Evolutionary conservation across 2,797 vertebrate species (phyloP), one percentile per base, ranked within the genome.

Genomic region (Propithecus deckenii): DNA sequence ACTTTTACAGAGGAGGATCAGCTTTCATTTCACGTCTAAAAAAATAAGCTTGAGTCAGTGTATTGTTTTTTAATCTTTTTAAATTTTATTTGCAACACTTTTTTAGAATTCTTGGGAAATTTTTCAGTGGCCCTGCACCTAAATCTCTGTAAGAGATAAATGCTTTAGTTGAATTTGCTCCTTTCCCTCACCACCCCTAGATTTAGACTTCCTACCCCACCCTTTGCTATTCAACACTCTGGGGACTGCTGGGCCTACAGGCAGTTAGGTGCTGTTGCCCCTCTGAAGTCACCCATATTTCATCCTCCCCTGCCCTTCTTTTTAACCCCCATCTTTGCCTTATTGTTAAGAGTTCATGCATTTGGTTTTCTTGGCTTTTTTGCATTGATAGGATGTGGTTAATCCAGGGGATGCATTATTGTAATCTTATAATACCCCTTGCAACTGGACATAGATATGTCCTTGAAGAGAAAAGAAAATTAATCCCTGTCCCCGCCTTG

Each of bases 21-120:
- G 75, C 20, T 94, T 95, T 95, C 93, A 95, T 91, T 91, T 95
- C 41, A 61, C 9, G 8, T 63, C 12, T 86, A 8, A 85, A 97
- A 97, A 96, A 80, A 43, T 88, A 88, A 89, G 32, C 18, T 48
- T 61, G 4, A 84, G 30, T 85, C 55, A 9, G 0, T 83, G 1
- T 89, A 84, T n/a, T 93, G 10, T 41, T 80, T 81, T 85, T 89
- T 89, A 65, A 61, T 91, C 11, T 15, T 93, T 83, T 89, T 75
- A 89, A 86, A 43, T 69, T 61, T 75, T 78, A 90, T 48, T 72
- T 76, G 22, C 18, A 25, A 2, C 79, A 22, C 48, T 90, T 95
- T 59, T 94, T 93, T 43, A 87, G 48, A 50, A 13, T 65, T 95
- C 43, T 1, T 7, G 83, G 52, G 20, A 0, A 57, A 92, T 22